Percentiles rank a stretch among this genome's conserved stretches.
Evolutionary conservation across 2,888 invertebrate genomes (phyloP).

Genomic region (Cerastoderma edule): DNA sequence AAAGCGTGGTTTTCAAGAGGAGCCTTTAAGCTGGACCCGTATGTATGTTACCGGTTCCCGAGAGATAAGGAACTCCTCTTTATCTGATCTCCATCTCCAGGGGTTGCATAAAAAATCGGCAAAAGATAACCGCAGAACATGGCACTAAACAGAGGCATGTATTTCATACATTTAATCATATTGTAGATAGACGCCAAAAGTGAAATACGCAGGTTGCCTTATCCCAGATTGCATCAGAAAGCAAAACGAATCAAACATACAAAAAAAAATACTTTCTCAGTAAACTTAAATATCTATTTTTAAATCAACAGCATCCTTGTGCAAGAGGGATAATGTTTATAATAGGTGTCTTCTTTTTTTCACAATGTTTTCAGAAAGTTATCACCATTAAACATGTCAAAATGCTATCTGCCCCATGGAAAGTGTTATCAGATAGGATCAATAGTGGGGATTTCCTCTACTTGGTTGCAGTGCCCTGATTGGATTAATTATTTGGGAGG

Average conservation of each 20-base stretch:
- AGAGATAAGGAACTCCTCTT: conserved; percentile 17
- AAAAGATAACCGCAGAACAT: conserved; percentile 51
- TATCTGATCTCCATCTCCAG: conserved; percentile 48
- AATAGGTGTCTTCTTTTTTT: no score
- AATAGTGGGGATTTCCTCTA: conserved; percentile 23
- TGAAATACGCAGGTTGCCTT: conserved; percentile 48
- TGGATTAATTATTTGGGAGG: conserved; percentile 7
- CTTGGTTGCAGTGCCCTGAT: neutral
- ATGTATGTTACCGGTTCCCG: conserved; percentile 41
- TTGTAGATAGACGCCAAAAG: conserved; percentile 50
- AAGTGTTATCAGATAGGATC: conserved; percentile 37
- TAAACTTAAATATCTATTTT: no score
- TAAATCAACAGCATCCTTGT: no score
- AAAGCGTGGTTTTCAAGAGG: conserved; percentile 28
- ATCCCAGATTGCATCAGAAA: no score
- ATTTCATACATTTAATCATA: conserved; percentile 63
- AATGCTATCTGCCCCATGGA: no score
- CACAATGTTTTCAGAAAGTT: no score
- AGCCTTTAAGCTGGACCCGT: conserved; percentile 47
- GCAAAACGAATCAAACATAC: no score
- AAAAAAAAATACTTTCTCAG: no score
- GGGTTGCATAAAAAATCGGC: conserved; percentile 60
- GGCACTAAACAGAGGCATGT: conserved; percentile 56
- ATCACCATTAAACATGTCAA: no score
- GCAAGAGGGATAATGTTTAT: no score